These are phyloP conservation scores for Synaphobranchus kaupii DNA, from an alignment of 2,797 vertebrate species.

Conservation along the genomic window DNA sequence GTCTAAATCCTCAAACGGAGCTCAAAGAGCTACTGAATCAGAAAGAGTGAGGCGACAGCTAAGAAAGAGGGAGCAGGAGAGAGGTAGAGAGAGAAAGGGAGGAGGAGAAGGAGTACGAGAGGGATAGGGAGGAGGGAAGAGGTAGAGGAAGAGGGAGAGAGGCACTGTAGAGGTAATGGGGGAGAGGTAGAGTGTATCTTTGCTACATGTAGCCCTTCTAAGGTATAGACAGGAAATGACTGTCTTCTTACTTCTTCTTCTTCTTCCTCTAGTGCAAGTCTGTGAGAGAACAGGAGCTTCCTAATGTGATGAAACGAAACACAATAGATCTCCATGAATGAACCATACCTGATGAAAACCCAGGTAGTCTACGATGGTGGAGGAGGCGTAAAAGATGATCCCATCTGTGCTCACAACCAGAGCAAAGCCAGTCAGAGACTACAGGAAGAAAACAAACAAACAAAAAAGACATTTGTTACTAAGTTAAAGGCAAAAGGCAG, in stretches of 20 bases:
- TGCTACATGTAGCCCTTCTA: too few relatives aligned
- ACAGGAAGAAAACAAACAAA: constrained; percentile 25
- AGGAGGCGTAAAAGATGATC: constrained; percentile 77
- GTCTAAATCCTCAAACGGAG: neutral
- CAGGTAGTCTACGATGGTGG: constrained; percentile 76
- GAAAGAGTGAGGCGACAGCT: neutral
- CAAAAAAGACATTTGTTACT: neutral
- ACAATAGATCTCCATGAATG: neutral
- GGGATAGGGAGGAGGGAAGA: neutral
- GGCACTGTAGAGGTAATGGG: neutral
- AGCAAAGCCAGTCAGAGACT: constrained; percentile 78
- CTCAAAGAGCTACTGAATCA: neutral
- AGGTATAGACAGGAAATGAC: too few relatives aligned
- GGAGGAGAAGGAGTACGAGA: constrained; percentile 11
- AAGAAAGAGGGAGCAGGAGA: constrained; percentile 54
- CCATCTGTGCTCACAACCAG: constrained; percentile 79
- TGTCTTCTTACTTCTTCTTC: neutral
- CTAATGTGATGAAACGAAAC: neutral
- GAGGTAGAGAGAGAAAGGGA: constrained; percentile 37
- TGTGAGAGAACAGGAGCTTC: neutral
- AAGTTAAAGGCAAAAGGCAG: neutral
- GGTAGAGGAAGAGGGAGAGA: neutral
- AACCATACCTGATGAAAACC: constrained; percentile 79
- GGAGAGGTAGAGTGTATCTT: neutral
- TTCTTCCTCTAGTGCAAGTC: neutral